Base-by-base conservation (phyloP, 2,797 vertebrate species). In the Bovichtus variegatus region DNA sequence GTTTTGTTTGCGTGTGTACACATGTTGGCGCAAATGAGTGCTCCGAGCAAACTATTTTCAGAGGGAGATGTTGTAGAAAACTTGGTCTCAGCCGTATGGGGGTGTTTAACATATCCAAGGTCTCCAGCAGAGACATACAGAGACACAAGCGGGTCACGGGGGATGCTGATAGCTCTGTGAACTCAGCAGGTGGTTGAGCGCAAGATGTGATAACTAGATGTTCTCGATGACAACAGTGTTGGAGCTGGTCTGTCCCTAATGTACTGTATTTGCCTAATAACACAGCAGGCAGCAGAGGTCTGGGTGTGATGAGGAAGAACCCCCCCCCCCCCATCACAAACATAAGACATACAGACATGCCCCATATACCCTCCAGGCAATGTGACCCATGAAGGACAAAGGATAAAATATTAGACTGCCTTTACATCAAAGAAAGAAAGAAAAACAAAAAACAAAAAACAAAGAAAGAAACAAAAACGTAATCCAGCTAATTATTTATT, bases 121-220 rank as follows among this genome's bases (percentile, higher is more conserved):
- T 90, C 89, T 94, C 93, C 94, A 92, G 91, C 93, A 93, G 94
- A 91, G 93, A 89, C 76, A 83, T 57, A 87, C 87, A 92, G 85
- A 91, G 81, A 89, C 87, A 80, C 84, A 76, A 80, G 82, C 89
- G 60, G 92, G 92, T 94, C 91, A 92, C 34, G 82, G 88, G 90
- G 91, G 91, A 93, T 80, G 90, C 72, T 78, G 85, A 87, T 88
- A 85, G 87, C 89, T 93, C 91, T 94, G 87, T 95, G 93, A 95
- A 94, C 95, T 92, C 94, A 93, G 94, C 91, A 92, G 94, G 94
- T 92, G 93, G 91, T 88, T 85, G 87, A 95, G 91, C 81, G 25
- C 77, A 27, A 94, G 92, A 94, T 84, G 91, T 84, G 90, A 94
- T 95, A 95, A 96, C 95, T 94, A 94, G 94, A 94, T 95, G 93